phyloP scores from a whole-genome alignment of 2,797 vertebrate species.

The Anguilla pacifica region DNA sequence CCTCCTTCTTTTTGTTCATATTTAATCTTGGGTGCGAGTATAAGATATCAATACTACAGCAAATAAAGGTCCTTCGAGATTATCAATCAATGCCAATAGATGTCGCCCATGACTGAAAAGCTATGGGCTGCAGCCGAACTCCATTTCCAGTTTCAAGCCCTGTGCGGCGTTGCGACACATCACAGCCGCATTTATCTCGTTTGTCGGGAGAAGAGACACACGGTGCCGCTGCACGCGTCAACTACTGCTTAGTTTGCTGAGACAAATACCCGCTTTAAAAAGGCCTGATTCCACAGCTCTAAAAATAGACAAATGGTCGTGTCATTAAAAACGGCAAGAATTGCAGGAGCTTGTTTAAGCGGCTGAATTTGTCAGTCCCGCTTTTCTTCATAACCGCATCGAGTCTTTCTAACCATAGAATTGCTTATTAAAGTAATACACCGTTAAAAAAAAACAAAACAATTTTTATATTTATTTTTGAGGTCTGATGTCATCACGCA shows the following conservation, averaged over 20 bases:
- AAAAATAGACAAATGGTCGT: slow-evolving; percentile 41
- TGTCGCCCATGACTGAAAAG: slow-evolving; percentile 17
- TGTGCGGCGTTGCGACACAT: neutral
- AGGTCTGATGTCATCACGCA: neutral
- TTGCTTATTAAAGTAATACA: neutral
- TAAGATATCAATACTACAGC: slow-evolving; percentile 12
- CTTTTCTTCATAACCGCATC: neutral
- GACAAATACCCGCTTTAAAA: slow-evolving; percentile 31
- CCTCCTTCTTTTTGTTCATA: neutral
- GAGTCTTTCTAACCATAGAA: neutral
- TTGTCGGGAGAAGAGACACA: slow-evolving; percentile 20
- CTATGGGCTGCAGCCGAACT: slow-evolving; percentile 14
- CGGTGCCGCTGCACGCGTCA: neutral
- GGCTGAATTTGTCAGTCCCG: slow-evolving; percentile 6
- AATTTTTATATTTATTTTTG: neutral
- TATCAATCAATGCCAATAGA: slow-evolving; percentile 11
- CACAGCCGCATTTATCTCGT: slow-evolving; percentile 19
- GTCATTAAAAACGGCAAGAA: slow-evolving; percentile 40
- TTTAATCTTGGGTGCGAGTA: slow-evolving; percentile 2
- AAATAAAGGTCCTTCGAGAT: neutral
- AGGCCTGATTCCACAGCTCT: slow-evolving; percentile 28
- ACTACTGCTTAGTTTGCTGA: slow-evolving; percentile 13
- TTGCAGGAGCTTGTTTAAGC: slow-evolving; percentile 3
- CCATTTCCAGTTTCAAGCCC: slow-evolving; percentile 15
- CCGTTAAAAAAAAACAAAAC: neutral